phyloP scores from a whole-genome alignment of 2,797 vertebrate species.

The Syngnathus rostellatus region DNA sequence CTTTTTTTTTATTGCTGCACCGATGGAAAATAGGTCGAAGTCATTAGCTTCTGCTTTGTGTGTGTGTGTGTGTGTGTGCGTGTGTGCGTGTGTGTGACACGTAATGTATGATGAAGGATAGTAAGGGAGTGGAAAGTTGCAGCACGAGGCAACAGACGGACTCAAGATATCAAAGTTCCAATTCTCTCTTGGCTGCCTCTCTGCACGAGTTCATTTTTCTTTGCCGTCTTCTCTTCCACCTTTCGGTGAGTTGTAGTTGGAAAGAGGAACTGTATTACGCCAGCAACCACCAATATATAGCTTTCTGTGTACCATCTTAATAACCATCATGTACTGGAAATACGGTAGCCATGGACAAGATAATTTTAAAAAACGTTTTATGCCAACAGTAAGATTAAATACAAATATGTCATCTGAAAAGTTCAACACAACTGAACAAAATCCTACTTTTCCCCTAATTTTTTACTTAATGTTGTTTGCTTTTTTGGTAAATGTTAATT shows the following conservation, averaged over 20 bases:
- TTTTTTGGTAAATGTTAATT: no score
- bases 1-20: conserved; percentile 39
- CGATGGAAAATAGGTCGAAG: conserved; percentile 47
- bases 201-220: background rate
- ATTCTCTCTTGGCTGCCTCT: conserved; percentile 38
- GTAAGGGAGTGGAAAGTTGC: conserved; percentile 60
- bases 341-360: background rate
- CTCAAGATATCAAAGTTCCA: conserved; percentile 61
- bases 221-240: background rate
- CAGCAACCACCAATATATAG: background rate
- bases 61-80: conserved; percentile 2
- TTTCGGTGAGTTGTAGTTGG: background rate
- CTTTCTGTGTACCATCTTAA: background rate
- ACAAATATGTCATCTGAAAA: background rate
- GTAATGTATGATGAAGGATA: conserved; percentile 43
- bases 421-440: no score
- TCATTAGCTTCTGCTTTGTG: conserved; percentile 34
- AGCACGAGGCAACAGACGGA: conserved; percentile 57
- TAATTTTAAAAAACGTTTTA: background rate
- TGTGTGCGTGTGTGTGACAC: conserved; percentile 15
- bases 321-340: background rate
- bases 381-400: background rate
- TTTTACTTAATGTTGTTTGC: no score
- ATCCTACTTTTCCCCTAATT: no score
- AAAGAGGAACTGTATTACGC: background rate